Evolutionary conservation across 2,888 invertebrate genomes (phyloP).

Genomic region (Chorisops tibialis): DNA sequence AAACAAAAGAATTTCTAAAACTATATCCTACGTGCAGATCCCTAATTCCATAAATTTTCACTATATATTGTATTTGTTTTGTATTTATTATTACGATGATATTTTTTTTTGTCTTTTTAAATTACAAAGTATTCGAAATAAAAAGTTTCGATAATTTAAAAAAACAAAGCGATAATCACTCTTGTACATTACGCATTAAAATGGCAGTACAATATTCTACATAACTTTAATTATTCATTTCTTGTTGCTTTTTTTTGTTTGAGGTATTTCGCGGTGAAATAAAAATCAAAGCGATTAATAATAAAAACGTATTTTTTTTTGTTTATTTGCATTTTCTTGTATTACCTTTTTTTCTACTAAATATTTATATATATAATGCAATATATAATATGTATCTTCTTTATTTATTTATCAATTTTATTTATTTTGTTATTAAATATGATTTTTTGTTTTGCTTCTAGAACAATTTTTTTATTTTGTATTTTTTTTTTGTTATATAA

Average conservation of each 20-base stretch:
- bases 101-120: too few relatives aligned
- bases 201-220: too few relatives aligned
- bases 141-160: too few relatives aligned
- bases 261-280: conserved; percentile 33
- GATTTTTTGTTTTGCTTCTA: background rate
- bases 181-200: too few relatives aligned
- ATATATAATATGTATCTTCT: background rate
- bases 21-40: too few relatives aligned
- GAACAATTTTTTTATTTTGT: background rate
- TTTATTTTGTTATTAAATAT: background rate
- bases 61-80: too few relatives aligned
- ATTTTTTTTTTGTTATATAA: background rate
- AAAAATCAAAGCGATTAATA: conserved; percentile 20
- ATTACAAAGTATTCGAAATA: too few relatives aligned
- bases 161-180: too few relatives aligned
- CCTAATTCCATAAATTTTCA: too few relatives aligned
- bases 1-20: too few relatives aligned
- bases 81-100: too few relatives aligned
- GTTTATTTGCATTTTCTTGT: background rate
- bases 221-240: too few relatives aligned
- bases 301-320: conserved; percentile 3
- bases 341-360: background rate
- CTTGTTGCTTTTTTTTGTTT: background rate
- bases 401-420: background rate
- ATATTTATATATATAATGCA: background rate